phyloP scores from a whole-genome alignment of 2,888 invertebrate species.

The Erebia aethiops region DNA sequence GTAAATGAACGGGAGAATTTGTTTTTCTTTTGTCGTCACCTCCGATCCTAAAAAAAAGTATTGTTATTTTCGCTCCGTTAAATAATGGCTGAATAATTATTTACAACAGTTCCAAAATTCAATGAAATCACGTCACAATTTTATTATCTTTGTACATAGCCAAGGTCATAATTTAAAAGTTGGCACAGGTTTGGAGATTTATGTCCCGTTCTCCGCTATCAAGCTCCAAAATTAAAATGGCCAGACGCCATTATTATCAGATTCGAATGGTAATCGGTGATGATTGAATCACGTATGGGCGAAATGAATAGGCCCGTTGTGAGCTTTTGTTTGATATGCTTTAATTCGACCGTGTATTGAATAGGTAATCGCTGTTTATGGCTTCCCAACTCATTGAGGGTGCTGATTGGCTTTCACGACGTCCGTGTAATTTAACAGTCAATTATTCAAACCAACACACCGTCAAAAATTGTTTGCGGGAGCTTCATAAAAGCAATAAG shows the following conservation, averaged over 20 bases:
- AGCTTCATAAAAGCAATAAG: slow-evolving; percentile 2
- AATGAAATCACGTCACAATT: slow-evolving; percentile 37
- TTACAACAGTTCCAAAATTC: slow-evolving; percentile 28
- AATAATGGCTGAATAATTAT: slow-evolving; percentile 13
- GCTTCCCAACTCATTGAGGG: slow-evolving; percentile 46
- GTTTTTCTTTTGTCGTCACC: slow-evolving; percentile 39
- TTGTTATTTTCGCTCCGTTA: slow-evolving; percentile 18
- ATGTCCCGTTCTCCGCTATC: slow-evolving; percentile 64
- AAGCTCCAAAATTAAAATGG: slow-evolving; percentile 59
- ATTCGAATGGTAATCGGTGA: slow-evolving; percentile 59
- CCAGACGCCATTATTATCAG: slow-evolving; percentile 61
- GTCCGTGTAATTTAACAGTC: slow-evolving; percentile 58
- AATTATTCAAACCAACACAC: slow-evolving; percentile 43
- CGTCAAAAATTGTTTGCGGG: slow-evolving; percentile 1
- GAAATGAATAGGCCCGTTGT: slow-evolving; percentile 57
- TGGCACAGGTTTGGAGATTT: slow-evolving; percentile 62
- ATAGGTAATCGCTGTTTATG: slow-evolving; percentile 51
- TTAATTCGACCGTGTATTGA: slow-evolving; percentile 46
- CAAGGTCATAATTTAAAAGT: slow-evolving; percentile 59
- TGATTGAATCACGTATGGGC: slow-evolving; percentile 66
- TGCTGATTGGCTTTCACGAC: slow-evolving; percentile 62
- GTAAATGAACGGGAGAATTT: slow-evolving; percentile 44
- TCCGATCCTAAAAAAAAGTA: slow-evolving; percentile 28
- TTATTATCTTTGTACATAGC: slow-evolving; percentile 47
- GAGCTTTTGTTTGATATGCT: slow-evolving; percentile 48